Percentiles rank a stretch among this genome's conserved stretches.
Evolutionary conservation across 1,140 invertebrate species (phyloP).

Genomic region (Aethina tumida): DNA sequence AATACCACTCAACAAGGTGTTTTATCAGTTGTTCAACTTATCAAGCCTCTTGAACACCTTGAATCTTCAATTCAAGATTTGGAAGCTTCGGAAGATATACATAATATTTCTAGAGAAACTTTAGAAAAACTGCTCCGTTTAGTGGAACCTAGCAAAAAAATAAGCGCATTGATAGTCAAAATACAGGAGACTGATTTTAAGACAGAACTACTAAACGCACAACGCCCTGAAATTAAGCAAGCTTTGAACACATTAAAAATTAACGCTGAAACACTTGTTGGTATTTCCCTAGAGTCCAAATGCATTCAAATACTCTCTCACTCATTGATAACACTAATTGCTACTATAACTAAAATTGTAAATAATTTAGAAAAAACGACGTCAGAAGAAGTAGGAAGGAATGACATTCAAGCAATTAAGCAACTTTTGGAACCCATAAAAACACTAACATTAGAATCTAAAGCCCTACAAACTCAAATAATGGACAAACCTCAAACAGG

Average conservation of each 20-base stretch:
- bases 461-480: too few species aligned
- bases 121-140: not conserved
- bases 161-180: slow-evolving; percentile 11
- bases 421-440: slow-evolving; percentile 5
- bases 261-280: too few species aligned
- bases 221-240: slow-evolving; percentile 10
- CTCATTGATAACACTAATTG: not conserved
- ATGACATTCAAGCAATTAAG: slow-evolving; percentile 4
- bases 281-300: slow-evolving; percentile 7
- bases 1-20: slow-evolving; percentile 12
- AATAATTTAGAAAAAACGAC: not conserved
- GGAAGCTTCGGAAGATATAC: not conserved
- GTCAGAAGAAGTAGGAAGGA: not conserved
- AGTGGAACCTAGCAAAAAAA: slow-evolving; percentile 4
- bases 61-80: slow-evolving; percentile 2
- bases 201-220: slow-evolving; percentile 9
- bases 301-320: slow-evolving; percentile 7
- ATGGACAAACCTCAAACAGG: too few species aligned
- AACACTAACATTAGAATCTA: too few species aligned
- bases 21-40: slow-evolving; percentile 10
- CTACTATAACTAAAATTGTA: not conserved
- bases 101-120: not conserved
- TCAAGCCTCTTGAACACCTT: slow-evolving; percentile 5
- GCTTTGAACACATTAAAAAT: slow-evolving; percentile 6
- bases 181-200: slow-evolving; percentile 7